phyloP scores from a whole-genome alignment of 2,888 invertebrate species.

The Sipunculus nudus region DNA sequence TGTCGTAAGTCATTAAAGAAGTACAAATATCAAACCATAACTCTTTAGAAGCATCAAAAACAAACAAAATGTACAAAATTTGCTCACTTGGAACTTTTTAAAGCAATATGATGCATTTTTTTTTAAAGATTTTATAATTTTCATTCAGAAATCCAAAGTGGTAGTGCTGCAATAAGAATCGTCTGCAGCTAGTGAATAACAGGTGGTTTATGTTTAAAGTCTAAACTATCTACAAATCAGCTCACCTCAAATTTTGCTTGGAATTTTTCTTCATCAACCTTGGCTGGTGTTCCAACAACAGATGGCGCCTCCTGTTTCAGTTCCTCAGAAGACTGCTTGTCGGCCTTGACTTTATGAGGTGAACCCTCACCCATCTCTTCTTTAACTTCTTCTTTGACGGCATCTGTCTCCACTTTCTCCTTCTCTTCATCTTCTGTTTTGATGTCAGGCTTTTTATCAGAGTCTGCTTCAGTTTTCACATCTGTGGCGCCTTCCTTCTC shows the following conservation, averaged over 20 bases:
- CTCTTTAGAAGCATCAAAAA: no score
- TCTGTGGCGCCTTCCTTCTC: conserved; percentile 15
- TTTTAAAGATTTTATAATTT: no score
- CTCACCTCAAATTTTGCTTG: background rate
- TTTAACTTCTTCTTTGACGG: conserved; percentile 33
- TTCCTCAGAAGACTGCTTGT: background rate
- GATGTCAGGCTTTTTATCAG: conserved; percentile 16
- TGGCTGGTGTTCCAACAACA: background rate
- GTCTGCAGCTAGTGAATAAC: no score
- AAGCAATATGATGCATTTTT: no score
- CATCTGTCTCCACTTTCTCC: conserved; percentile 22
- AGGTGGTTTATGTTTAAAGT: no score
- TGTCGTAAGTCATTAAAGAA: no score
- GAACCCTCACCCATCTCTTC: conserved; percentile 22
- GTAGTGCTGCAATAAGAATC: no score
- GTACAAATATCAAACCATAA: no score
- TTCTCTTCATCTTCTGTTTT: conserved; percentile 25
- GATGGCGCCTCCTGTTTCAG: conserved; percentile 3
- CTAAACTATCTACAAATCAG: background rate
- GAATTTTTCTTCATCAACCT: conserved; percentile 10
- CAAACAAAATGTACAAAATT: no score
- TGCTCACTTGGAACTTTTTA: no score
- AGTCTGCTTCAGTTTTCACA: conserved; percentile 18
- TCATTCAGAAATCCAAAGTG: no score
- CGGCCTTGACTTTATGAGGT: conserved; percentile 22